phyloP scores from a whole-genome alignment of 2,797 vertebrate species.

The Myripristis jacobus region DNA sequence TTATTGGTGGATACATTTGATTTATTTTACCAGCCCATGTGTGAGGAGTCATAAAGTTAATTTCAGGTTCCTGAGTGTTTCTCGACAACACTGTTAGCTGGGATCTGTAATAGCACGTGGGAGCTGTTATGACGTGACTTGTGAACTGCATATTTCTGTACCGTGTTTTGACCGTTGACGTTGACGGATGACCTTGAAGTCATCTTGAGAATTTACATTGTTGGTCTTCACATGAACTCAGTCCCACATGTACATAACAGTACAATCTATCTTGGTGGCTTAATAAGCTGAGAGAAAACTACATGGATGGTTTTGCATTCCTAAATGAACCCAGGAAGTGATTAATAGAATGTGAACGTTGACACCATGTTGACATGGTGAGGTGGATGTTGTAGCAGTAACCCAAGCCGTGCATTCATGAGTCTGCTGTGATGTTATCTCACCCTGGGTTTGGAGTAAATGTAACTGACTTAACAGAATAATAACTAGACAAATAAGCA shows the following conservation, averaged over 20 bases:
- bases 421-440: not conserved
- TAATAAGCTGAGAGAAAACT: slow-evolving; percentile 7
- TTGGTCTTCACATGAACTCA: slow-evolving; percentile 13
- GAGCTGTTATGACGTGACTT: no score
- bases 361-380: not conserved
- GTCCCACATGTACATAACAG: not conserved
- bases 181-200: slow-evolving; percentile 4
- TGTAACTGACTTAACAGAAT: not conserved
- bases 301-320: not conserved
- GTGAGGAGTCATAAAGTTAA: slow-evolving; percentile 4
- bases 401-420: not conserved
- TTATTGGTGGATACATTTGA: slow-evolving; percentile 15
- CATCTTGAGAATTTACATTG: not conserved
- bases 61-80: not conserved
- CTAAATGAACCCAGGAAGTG: not conserved
- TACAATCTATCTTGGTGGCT: not conserved
- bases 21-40: not conserved
- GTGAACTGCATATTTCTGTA: no score
- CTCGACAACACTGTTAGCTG: not conserved
- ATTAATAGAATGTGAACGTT: slow-evolving; percentile 25
- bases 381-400: slow-evolving; percentile 9
- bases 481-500: not conserved
- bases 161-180: no score
- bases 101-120: no score
- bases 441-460: not conserved